A percentile compares a stretch with the other conserved stretches of the same genome.
phyloP scores from a whole-genome alignment of 2,113 vertebrate species.

The Amblyopsis rosae region DNA sequence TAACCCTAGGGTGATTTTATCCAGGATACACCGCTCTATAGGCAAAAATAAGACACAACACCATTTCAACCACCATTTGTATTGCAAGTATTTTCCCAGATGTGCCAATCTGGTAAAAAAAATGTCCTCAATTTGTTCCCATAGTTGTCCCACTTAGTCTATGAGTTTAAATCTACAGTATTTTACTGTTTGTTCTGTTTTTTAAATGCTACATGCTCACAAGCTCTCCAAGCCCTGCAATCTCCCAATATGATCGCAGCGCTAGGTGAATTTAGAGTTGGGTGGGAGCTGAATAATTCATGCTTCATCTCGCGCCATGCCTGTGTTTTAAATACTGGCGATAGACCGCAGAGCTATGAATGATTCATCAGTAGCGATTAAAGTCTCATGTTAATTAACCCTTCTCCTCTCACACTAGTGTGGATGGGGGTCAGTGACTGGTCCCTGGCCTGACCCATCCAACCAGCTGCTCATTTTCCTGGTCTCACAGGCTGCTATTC shows the following conservation, averaged over 20 bases:
- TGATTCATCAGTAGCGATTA: slow-evolving; percentile 71
- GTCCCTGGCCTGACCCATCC: neutral
- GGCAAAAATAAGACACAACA: no score
- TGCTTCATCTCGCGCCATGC: slow-evolving; percentile 45
- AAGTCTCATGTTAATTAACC: slow-evolving; percentile 75
- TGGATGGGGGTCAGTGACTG: slow-evolving; percentile 11
- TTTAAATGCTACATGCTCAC: slow-evolving; percentile 6
- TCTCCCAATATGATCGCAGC: slow-evolving; percentile 40
- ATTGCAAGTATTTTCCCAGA: no score
- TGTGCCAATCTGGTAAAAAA: no score
- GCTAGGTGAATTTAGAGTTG: slow-evolving; percentile 8
- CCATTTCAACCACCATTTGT: no score
- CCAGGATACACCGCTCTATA: no score
- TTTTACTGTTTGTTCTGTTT: neutral
- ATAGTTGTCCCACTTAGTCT: neutral
- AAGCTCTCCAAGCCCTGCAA: slow-evolving; percentile 28
- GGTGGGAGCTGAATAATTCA: slow-evolving; percentile 65
- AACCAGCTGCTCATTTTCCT: neutral
- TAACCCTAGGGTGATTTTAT: no score
- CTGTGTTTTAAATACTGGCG: slow-evolving; percentile 70
- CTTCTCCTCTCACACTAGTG: slow-evolving; percentile 57
- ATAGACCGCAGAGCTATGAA: slow-evolving; percentile 67
- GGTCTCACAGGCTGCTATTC: no score
- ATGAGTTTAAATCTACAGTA: no score
- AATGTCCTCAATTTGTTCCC: neutral